Conservation (phyloP, 2,888 invertebrate species). For the Drosophila kambysellisi region DNA sequence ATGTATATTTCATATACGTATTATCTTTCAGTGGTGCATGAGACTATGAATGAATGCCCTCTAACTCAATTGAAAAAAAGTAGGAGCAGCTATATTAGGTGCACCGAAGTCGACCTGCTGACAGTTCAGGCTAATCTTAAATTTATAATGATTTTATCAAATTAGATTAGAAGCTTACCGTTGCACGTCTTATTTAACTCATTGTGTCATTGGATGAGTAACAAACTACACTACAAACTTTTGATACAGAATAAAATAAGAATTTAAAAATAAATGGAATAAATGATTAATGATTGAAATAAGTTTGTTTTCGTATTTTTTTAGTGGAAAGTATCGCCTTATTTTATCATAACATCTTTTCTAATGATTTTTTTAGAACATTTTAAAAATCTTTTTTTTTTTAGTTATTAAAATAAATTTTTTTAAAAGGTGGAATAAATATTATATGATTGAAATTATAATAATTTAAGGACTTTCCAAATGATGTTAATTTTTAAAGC, state of each 20-base stretch:
- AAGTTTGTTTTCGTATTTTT: no score
- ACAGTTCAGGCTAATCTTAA: not conserved
- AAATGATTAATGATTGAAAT: no score
- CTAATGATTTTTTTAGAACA: no score
- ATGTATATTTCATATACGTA: conserved; percentile 1
- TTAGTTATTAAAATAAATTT: not conserved
- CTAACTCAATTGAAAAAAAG: not conserved
- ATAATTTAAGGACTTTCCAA: not conserved
- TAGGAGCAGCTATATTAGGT: not conserved
- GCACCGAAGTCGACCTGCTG: not conserved
- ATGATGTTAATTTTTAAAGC: not conserved
- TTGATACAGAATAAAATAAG: no score
- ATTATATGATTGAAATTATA: not conserved
- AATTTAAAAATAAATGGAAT: no score
- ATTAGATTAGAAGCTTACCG: not conserved
- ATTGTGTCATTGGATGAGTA: no score
- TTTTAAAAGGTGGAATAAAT: not conserved
- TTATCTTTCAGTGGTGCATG: conserved; percentile 6
- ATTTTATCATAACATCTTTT: no score
- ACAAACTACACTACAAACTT: no score
- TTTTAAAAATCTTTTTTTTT: no score
- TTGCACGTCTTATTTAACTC: not conserved
- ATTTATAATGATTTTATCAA: not conserved
- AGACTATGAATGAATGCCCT: conserved; percentile 10
- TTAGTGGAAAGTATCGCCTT: no score